These are phyloP conservation scores for Lasius fuliginosus DNA, from an alignment of 2,888 invertebrate genomes.

Conservation along the genomic window DNA sequence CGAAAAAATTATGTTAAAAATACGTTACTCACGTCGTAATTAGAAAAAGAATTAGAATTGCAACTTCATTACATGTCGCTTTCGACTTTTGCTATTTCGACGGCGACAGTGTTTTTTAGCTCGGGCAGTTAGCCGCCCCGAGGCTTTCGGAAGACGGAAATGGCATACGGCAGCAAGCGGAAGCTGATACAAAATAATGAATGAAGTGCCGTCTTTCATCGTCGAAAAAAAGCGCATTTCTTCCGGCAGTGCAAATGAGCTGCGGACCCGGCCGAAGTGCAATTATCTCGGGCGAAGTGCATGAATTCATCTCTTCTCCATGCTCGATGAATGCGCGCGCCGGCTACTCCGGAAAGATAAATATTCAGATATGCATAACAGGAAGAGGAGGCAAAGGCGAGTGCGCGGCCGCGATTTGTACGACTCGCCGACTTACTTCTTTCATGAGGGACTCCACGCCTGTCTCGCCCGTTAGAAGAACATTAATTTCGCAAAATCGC, in stretches of 20 bases:
- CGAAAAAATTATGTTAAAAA: neutral
- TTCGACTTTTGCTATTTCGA: neutral
- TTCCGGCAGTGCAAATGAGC: conserved; percentile 66
- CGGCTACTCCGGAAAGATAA: conserved; percentile 66
- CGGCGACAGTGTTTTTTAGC: neutral
- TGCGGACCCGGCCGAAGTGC: conserved; percentile 57
- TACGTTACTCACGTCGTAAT: neutral
- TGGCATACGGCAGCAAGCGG: conserved; percentile 34
- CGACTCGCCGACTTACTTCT: conserved; percentile 52
- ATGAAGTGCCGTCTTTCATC: conserved; percentile 51
- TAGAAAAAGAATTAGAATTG: neutral
- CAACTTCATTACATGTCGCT: neutral
- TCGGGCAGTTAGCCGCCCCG: neutral
- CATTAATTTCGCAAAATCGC: conserved; percentile 46
- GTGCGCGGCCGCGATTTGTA: conserved; percentile 59
- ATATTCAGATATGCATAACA: conserved; percentile 75
- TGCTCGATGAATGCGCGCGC: conserved; percentile 62
- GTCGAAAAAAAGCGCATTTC: conserved; percentile 54
- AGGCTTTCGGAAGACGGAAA: conserved; percentile 29
- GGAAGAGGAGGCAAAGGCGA: conserved; percentile 42
- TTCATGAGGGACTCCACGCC: conserved; percentile 3
- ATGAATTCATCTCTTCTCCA: conserved; percentile 69
- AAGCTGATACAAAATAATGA: conserved; percentile 47
- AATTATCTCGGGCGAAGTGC: conserved; percentile 70
- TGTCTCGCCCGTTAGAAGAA: conserved; percentile 35